Base-by-base conservation (phyloP, 2,888 invertebrate genomes). In the Capitulum mitella region DNA sequence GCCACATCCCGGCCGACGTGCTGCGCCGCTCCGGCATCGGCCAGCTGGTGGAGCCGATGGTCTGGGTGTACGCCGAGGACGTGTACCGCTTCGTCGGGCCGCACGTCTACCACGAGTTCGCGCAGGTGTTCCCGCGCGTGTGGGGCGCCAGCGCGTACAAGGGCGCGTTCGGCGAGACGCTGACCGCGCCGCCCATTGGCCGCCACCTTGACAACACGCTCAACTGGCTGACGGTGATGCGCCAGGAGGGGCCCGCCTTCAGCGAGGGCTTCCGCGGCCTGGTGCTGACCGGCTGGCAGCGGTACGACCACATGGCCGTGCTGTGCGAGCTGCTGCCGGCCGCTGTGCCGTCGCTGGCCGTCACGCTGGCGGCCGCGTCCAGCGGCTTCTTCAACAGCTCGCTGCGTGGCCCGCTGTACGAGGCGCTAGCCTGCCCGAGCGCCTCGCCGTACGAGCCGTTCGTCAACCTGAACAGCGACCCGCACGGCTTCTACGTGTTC, bases 121-220 rank as follows among this genome's bases (percentile, higher is more conserved):
- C 90, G 0, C 87, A 89, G 34, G 89, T 91, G 16, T 92, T 92
- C 83, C 88, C 89, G 8, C 89, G 89, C 0, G 89, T 91, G 19
- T 92, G 92, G 92, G 88, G 90, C 3, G 92, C 92, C 1, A 91
- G 91, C 6, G 92, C 92, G 0, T 92, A 90, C 84, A 93, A 93
- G 85, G 92, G 91, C 1, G 92, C 92, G 6, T 91, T 91, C 82
- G 92, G 92, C 0, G 91, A 92, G 85, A 90, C 90, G 3, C 83
- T 91, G 75, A 89, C 90, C 82, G 88, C 91, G 80, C 91, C 91
- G 10, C 90, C 91, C 80, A 87, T 90, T n/a, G 88, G 89, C 82
- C 87, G 90, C 77, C 92, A 92, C 85, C 85, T 92, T 78, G 91
- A 92, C 83, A 92, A 92, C 83, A 91, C 91, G 83, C 85, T 91